phyloP scores from a whole-genome alignment of 2,113 vertebrate genomes.

The Strigops habroptila region DNA sequence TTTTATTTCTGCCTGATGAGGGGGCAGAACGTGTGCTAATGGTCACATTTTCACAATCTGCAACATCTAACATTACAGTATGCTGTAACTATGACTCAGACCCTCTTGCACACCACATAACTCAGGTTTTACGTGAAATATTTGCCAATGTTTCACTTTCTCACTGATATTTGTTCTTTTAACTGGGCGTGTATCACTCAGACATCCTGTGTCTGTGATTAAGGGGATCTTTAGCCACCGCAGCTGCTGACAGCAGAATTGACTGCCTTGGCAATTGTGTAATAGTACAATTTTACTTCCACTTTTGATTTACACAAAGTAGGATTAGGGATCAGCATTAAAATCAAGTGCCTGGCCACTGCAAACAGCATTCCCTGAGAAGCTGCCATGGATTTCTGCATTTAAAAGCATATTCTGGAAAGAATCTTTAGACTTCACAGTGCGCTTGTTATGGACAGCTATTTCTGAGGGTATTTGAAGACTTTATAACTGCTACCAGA shows the following conservation, averaged over 20 bases:
- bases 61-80: not conserved
- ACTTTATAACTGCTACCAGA: not conserved
- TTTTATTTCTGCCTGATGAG: not conserved
- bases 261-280: not conserved
- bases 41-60: not conserved
- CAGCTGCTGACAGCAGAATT: conserved; percentile 5
- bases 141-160: not conserved
- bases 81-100: not conserved
- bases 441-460: not conserved
- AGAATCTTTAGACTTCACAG: not conserved
- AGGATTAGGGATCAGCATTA: not conserved
- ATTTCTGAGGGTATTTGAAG: not conserved
- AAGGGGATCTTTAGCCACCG: not conserved
- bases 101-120: not conserved
- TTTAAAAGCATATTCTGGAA: not conserved
- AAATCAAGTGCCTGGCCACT: not conserved
- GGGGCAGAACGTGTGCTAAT: not conserved
- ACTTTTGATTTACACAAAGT: not conserved
- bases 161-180: not conserved
- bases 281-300: conserved; percentile 17
- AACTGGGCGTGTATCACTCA: not conserved
- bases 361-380: not conserved
- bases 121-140: not conserved
- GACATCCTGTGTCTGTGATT: not conserved
- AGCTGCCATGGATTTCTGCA: not conserved